These are phyloP conservation scores for Rhynchotus rufescens DNA, from an alignment of 2,797 vertebrate genomes.

Conservation along the genomic window DNA sequence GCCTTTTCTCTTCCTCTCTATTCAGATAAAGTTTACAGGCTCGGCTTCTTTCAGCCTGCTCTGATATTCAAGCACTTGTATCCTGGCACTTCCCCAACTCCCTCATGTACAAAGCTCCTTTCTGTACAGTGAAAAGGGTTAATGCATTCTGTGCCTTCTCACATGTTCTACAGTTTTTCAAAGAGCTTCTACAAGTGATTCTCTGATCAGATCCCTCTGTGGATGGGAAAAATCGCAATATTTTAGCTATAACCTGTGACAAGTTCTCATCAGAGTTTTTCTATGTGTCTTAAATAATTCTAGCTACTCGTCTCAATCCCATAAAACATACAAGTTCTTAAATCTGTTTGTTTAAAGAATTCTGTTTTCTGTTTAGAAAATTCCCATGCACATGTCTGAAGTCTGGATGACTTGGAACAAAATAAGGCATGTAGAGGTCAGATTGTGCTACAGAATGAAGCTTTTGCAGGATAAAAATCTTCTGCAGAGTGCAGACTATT, in stretches of 20 bases:
- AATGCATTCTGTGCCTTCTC: constrained; percentile 58
- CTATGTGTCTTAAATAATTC: neutral
- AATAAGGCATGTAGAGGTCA: neutral
- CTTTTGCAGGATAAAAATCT: neutral
- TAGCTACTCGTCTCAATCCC: neutral
- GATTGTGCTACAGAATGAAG: neutral
- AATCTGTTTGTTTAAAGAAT: neutral
- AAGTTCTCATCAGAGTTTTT: neutral
- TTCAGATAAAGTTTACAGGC: constrained; percentile 22
- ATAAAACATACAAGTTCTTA: neutral
- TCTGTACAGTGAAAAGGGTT: constrained; percentile 18
- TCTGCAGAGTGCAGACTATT: neutral
- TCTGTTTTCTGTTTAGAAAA: neutral
- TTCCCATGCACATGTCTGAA: neutral
- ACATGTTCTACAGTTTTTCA: constrained; percentile 50
- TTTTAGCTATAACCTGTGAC: neutral
- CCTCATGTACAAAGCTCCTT: constrained; percentile 43
- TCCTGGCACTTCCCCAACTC: constrained; percentile 23
- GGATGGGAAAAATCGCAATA: neutral
- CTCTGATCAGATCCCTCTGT: constrained; percentile 15
- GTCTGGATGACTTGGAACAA: neutral
- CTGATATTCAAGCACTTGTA: constrained; percentile 44
- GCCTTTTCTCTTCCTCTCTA: constrained; percentile 17
- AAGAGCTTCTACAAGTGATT: constrained; percentile 10
- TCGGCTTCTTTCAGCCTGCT: neutral